Evolutionary conservation across 2,113 vertebrate species (phyloP), one percentile per base, ranked within the genome.

Genomic region (Apaloderma vittatum): DNA sequence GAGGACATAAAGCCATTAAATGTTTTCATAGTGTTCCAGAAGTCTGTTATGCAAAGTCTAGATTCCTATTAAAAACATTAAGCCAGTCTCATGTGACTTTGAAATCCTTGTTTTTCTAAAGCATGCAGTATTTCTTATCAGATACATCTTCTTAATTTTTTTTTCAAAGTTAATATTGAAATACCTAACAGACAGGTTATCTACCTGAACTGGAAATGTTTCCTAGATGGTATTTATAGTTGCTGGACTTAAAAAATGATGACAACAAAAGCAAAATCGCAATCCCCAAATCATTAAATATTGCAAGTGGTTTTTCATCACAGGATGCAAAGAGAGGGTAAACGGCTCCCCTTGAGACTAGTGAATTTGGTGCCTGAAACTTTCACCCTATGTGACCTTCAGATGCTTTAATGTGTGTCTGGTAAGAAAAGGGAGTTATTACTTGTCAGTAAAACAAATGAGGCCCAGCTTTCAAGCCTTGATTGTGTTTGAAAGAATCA

Each of bases 1-100:
- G 88, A 84, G 29, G 27, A 63, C 67, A 54, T 52, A 73, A 86
- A 90, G 92, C 74, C 88, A 68, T 77, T 85, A 80, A 87, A 45
- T 1, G 4, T 76, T 78, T 92, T 93, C 67, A n/a, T 75, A 94
- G 75, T 34, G 48, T 70, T 75, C 37, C 19, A 3, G 55, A 61
- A 83, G 67, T 51, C 36, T 37, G 17, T 87, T 88, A 22, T 19
- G 29, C 9, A 46, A 67, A 68, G 26, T 7, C 13, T 45, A 37
- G n/a, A 14, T 32, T 82, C 27, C 59, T 66, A 66, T 26, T 46
- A 37, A 37, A 77, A 91, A 49, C 11, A 15, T 21, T 29, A 20
- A 74, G 13, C 11, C 21, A 40, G 40, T 32, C 59, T 59, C 63
- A 87, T 29, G 48, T 3, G 18, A 54, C 68, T 52, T 19, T 74